A percentile compares a stretch with the other conserved stretches of the same genome.
phyloP scores from a whole-genome alignment of 2,888 invertebrate genomes.

The Aleiodes leptofemur region DNA sequence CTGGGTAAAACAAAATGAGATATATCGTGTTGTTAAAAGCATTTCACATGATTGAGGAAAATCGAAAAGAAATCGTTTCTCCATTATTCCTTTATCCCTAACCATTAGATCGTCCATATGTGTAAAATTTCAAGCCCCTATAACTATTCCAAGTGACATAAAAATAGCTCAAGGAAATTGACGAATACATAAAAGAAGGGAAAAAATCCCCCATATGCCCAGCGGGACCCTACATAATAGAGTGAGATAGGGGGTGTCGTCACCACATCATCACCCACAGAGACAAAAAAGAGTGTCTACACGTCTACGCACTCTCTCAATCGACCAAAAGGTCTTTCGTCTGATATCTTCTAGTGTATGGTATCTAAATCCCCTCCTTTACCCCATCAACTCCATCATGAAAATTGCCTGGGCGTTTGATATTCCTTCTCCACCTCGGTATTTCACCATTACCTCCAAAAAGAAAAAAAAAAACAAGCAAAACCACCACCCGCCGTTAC shows the following conservation, averaged over 20 bases:
- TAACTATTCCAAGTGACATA: background rate
- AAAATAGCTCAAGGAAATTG: background rate
- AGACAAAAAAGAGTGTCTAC: constrained; percentile 14
- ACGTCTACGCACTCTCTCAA: constrained; percentile 5
- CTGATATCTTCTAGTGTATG: constrained; percentile 2
- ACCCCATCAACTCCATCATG: constrained; percentile 4
- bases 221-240: background rate
- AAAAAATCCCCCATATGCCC: background rate
- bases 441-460: too few species aligned
- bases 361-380: background rate
- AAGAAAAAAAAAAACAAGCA: background rate
- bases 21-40: constrained; percentile 25
- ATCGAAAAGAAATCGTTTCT: constrained; percentile 18
- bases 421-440: background rate
- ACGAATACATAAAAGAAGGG: background rate
- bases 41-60: background rate
- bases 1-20: background rate
- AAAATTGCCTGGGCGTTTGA: constrained; percentile 10
- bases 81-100: constrained; percentile 8
- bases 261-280: constrained; percentile 21
- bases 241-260: background rate
- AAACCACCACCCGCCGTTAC: background rate
- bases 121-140: background rate
- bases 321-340: background rate
- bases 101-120: constrained; percentile 11